These are phyloP conservation scores for Solen grandis DNA, from an alignment of 1,140 invertebrate species.

Conservation along the genomic window DNA sequence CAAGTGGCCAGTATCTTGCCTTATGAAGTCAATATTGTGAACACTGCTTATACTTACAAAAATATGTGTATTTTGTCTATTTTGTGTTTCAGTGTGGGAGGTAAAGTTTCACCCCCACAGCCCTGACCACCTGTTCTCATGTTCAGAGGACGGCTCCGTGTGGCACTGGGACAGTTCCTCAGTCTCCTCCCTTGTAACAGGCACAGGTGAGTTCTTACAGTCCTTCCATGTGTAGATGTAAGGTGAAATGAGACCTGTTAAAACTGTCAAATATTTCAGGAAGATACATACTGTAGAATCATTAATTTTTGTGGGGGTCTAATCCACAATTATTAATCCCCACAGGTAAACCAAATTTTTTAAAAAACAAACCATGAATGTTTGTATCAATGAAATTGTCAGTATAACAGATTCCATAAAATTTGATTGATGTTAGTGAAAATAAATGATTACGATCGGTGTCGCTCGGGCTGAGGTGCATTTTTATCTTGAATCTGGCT, in stretches of 20 bases:
- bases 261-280: not conserved
- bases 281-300: not conserved
- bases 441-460: too few relatives aligned
- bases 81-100: constrained; percentile 86
- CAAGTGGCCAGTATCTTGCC: too few relatives aligned
- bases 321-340: not conserved
- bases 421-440: too few relatives aligned
- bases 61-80: too few relatives aligned
- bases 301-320: not conserved
- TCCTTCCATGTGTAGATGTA: too few relatives aligned
- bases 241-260: too few relatives aligned
- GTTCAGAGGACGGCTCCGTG: constrained; percentile 89
- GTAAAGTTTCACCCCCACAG: constrained; percentile 91
- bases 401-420: too few relatives aligned
- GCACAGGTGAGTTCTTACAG: constrained; percentile 58
- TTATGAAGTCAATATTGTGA: too few relatives aligned
- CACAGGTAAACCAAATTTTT: too few relatives aligned
- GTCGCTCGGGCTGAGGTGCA: too few relatives aligned
- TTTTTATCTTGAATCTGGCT: too few relatives aligned
- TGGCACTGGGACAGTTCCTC: constrained; percentile 89
- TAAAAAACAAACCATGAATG: not conserved
- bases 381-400: not conserved
- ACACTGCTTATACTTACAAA: too few relatives aligned
- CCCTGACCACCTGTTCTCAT: constrained; percentile 91
- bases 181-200: constrained; percentile 44